Evolutionary conservation across 2,113 vertebrate genomes (phyloP).

Genomic region (Percina caprodes): DNA sequence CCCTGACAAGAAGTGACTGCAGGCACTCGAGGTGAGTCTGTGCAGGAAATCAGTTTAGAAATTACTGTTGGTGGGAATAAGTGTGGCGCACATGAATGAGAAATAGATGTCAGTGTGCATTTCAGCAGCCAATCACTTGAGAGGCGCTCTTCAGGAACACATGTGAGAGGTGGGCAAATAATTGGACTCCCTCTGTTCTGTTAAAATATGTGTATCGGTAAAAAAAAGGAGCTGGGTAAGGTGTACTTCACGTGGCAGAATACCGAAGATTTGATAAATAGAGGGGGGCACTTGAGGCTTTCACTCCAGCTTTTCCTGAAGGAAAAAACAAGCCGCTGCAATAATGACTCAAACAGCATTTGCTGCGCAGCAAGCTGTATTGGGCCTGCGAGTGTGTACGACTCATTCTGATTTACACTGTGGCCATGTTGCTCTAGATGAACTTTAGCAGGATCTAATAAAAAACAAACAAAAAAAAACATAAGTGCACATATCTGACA

Average conservation of each 20-base stretch:
- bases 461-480: not conserved
- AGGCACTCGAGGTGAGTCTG: constrained; percentile 76
- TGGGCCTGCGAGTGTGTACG: not conserved
- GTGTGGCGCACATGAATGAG: constrained; percentile 71
- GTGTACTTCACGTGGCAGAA: constrained; percentile 57
- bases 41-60: constrained; percentile 78
- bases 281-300: constrained; percentile 55
- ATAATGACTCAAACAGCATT: constrained; percentile 34
- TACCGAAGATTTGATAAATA: constrained; percentile 64
- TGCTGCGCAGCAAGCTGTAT: constrained; percentile 18
- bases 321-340: constrained; percentile 27
- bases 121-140: constrained; percentile 85
- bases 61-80: constrained; percentile 77
- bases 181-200: constrained; percentile 70
- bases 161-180: constrained; percentile 76
- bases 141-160: constrained; percentile 75
- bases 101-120: constrained; percentile 78
- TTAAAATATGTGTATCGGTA: constrained; percentile 69
- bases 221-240: constrained; percentile 60
- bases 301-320: not conserved
- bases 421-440: not conserved
- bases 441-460: not conserved
- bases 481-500: not conserved
- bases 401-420: not conserved
- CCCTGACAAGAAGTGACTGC: constrained; percentile 74